Base-by-base conservation (phyloP, 1,140 invertebrate species). In the Oedothorax gibbosus region DNA sequence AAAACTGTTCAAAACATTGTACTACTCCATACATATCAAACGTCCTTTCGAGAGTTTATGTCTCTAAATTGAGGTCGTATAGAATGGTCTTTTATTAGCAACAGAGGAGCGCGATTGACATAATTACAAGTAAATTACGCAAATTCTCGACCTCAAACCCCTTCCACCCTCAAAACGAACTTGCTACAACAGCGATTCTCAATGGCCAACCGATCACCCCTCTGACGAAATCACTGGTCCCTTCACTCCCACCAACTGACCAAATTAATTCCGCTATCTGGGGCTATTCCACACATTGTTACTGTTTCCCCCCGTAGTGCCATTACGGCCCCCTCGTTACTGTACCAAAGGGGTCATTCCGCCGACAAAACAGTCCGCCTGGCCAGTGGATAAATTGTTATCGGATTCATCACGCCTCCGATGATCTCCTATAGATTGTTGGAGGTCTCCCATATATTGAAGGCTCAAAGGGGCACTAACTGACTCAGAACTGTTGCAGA, bases 351-450 rank as follows among this genome's bases (percentile, higher is more conserved):
- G 81, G 81, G 72, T 75, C 80, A 65, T 82, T 82, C 69, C 49
- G 71, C 21, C 18, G 11, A 75, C 77, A 66, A 76, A 66, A 57
- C 60, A 62, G 72, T n/a, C 80, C 60, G 54, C 60, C 81, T 64
- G 72, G 53, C 57, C 62, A 84, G 56, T 66, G 81, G 72, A 84
- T 84, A 84, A 84, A 84, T 84, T 66, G 81, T 84, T 84, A 84
- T 84, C 81, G 62, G 81, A 84, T 84, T 84, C 71, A 84, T 84
- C 81, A 84, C 71, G 71, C 80, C 60, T 51, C 53, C 78, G 57
- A 57, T 81, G 78, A 81, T 81, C 78, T 50, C 54, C 65, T 50
- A 81, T 81, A 81, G 80, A 82, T 82, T 54, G 80, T 73, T 57
- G 35, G 35, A 35, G 35, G 35, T 35, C 35, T 35, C n/a, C n/a